Percentiles rank a stretch among this genome's conserved stretches.
Conservation (phyloP, 2,113 vertebrate species). For the Coturnix japonica region DNA sequence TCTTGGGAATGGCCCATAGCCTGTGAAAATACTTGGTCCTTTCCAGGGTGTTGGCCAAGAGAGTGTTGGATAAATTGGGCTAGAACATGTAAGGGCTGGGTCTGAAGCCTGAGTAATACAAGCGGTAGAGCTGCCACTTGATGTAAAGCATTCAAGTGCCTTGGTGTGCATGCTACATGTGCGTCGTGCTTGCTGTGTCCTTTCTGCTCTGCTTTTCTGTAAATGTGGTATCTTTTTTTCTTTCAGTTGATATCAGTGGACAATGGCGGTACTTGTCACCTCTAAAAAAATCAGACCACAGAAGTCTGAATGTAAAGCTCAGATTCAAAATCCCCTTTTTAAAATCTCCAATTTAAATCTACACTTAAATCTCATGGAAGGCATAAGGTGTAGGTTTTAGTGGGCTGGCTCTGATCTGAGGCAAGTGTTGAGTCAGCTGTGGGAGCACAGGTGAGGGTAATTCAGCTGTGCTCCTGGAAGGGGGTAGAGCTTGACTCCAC, state of each 20-base stretch:
- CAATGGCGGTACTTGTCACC: not conserved
- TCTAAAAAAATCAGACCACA: not conserved
- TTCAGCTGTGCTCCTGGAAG: too few relatives aligned
- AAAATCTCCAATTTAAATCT: not conserved
- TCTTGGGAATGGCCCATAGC: not conserved
- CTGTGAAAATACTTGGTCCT: not conserved
- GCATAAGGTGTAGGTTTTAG: not conserved
- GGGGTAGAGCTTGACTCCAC: too few relatives aligned
- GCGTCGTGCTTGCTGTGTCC: not conserved
- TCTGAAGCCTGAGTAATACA: not conserved
- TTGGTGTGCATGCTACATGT: not conserved
- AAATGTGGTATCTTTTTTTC: not conserved
- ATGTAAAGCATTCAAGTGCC: not conserved
- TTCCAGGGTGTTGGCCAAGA: not conserved
- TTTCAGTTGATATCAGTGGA: not conserved
- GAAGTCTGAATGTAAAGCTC: accelerated
- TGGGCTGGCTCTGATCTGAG: too few relatives aligned
- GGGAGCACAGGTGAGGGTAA: too few relatives aligned
- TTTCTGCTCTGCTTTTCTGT: not conserved
- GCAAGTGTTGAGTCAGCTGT: too few relatives aligned
- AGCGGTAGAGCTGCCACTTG: not conserved
- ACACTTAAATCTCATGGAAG: accelerated
- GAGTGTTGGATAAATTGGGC: not conserved
- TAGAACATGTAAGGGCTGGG: not conserved
- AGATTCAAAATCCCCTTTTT: not conserved